phyloP scores from a whole-genome alignment of 2,113 vertebrate genomes.

The Vidua macroura region DNA sequence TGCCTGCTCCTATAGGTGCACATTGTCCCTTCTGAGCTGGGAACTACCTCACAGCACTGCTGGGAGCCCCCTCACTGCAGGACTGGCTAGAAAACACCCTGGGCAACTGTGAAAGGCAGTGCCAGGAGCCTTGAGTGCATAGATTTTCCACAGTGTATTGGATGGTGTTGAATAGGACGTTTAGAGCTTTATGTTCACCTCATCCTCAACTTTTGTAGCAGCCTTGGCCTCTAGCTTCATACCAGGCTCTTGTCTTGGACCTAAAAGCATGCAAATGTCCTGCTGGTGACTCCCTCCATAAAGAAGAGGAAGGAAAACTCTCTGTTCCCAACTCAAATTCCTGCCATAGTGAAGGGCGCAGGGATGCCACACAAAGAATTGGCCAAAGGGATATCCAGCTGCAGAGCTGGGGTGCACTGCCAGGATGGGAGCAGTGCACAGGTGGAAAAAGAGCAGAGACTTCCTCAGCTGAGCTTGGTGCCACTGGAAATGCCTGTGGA shows the following conservation, averaged over 20 bases:
- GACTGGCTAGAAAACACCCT: neutral
- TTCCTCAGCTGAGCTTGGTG: neutral
- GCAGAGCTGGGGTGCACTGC: neutral
- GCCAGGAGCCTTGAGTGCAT: neutral
- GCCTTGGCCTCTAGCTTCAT: neutral
- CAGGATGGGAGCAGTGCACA: fast-evolving
- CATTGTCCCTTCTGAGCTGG: neutral
- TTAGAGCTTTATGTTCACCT: neutral
- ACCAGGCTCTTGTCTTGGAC: neutral
- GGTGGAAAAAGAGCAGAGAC: neutral
- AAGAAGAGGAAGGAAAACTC: neutral
- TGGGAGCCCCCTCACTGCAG: neutral
- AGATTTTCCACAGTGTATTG: neutral
- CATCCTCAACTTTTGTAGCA: neutral
- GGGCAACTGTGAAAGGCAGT: neutral
- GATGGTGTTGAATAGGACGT: neutral
- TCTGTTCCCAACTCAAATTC: neutral
- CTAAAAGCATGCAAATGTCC: neutral
- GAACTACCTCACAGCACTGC: neutral
- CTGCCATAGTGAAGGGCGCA: fast-evolving
- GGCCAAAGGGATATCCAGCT: neutral
- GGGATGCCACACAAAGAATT: neutral
- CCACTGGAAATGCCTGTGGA: neutral
- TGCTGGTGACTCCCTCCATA: neutral
- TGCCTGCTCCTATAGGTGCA: neutral